phyloP scores from a whole-genome alignment of 2,797 vertebrate species.

The Arremon brunneinucha region DNA sequence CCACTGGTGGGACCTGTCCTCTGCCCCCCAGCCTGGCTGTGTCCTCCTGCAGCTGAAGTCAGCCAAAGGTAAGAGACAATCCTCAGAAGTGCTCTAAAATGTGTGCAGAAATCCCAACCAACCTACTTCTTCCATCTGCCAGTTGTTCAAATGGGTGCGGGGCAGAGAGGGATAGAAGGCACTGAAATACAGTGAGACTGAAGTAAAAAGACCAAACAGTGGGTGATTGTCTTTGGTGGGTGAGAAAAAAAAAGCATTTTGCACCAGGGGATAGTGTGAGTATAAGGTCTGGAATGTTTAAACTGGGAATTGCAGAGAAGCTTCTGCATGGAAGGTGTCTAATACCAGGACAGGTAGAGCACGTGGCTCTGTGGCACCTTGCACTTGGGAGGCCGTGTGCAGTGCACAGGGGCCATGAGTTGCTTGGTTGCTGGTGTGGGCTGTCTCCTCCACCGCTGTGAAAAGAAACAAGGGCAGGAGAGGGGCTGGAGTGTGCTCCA shows the following conservation, averaged over 20 bases:
- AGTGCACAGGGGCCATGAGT: no score
- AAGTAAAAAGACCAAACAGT: not conserved
- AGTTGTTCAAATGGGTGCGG: not conserved
- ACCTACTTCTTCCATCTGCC: not conserved
- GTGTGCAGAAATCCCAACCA: not conserved
- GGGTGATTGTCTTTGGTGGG: not conserved
- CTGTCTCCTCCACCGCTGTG: not conserved
- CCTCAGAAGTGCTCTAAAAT: not conserved
- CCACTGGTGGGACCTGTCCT: not conserved
- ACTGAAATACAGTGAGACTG: fast-evolving
- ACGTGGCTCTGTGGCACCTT: fast-evolving
- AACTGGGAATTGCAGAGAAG: not conserved
- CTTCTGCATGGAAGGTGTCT: not conserved
- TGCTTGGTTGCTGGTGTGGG: not conserved
- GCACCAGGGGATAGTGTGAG: no score
- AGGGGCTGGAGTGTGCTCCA: fast-evolving
- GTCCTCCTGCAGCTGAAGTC: fast-evolving
- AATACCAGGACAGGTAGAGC: no score
- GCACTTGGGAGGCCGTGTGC: not conserved
- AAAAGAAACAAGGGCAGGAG: not conserved
- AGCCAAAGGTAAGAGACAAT: not conserved
- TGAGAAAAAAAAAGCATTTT: not conserved
- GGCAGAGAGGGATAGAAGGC: not conserved
- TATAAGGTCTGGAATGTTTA: not conserved
- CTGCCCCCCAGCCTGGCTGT: fast-evolving